Percentiles rank a stretch among this genome's conserved stretches.
Evolutionary conservation across 2,113 vertebrate genomes (phyloP).

Genomic region (Rana temporaria): DNA sequence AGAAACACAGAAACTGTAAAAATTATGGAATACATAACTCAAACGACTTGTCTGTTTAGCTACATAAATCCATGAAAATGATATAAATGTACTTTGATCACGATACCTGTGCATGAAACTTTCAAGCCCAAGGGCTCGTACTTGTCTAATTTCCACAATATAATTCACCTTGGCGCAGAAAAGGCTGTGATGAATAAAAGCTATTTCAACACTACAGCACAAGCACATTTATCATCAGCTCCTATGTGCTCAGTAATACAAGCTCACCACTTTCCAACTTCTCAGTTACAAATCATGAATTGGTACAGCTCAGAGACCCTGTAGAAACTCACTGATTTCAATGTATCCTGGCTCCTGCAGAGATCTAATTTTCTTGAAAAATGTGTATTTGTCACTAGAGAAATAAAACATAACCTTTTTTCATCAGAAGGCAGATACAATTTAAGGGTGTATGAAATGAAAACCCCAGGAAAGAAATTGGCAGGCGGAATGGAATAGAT

Average conservation of each 20-base stretch:
- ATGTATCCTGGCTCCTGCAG: slow-evolving; percentile 44
- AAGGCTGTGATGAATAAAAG: slow-evolving; percentile 38
- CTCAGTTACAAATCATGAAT: slow-evolving; percentile 50
- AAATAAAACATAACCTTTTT: slow-evolving; percentile 49
- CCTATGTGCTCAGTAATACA: slow-evolving; percentile 26
- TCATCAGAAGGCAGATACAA: slow-evolving; percentile 35
- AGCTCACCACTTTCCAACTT: slow-evolving; percentile 31
- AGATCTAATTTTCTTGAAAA: slow-evolving; percentile 53
- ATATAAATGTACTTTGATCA: not conserved
- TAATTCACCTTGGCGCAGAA: slow-evolving; percentile 19
- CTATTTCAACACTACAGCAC: slow-evolving; percentile 22
- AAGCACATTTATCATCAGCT: slow-evolving; percentile 43
- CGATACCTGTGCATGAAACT: slow-evolving; percentile 9
- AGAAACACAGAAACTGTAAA: not conserved
- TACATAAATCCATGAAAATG: not conserved
- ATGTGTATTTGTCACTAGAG: slow-evolving; percentile 49
- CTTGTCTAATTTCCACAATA: not conserved
- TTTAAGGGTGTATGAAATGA: slow-evolving; percentile 43
- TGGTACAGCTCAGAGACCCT: slow-evolving; percentile 30
- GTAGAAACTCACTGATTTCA: slow-evolving; percentile 37
- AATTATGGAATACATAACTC: not conserved
- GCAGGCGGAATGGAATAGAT: not conserved
- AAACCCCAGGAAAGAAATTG: slow-evolving; percentile 42
- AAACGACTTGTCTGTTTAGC: not conserved
- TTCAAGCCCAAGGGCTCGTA: not conserved